phyloP scores from a whole-genome alignment of 1,140 invertebrate genomes.

The Cotesia glomerata region DNA sequence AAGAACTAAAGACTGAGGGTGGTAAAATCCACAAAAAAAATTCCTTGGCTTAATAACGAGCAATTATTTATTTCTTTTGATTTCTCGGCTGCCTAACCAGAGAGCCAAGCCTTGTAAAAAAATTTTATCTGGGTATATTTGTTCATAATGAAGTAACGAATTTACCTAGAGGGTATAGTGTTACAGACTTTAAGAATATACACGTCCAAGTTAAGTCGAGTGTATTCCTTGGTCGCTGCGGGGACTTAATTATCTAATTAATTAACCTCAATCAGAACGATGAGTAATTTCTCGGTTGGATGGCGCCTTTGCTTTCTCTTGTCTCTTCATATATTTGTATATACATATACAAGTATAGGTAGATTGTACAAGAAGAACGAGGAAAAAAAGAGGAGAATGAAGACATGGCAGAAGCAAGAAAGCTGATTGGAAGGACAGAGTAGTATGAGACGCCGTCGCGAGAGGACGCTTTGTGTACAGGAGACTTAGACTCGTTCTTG shows the following conservation, averaged over 20 bases:
- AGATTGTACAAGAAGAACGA: neutral
- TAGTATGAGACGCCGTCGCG: no score
- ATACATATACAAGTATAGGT: neutral
- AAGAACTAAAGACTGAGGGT: neutral
- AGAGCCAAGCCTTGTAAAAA: neutral
- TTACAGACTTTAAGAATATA: neutral
- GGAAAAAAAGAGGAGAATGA: neutral
- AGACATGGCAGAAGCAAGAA: no score
- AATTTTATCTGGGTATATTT: no score
- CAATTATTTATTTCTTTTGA: neutral
- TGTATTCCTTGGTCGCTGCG: conserved; percentile 21
- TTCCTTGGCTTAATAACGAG: neutral
- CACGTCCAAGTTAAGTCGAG: neutral
- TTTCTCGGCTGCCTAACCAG: neutral
- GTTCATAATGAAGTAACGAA: neutral
- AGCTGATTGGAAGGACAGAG: no score
- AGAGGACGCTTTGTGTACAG: neutral
- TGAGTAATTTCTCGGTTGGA: conserved; percentile 65
- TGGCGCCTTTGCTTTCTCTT: conserved; percentile 56
- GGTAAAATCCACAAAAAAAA: neutral
- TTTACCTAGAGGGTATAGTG: conserved; percentile 16
- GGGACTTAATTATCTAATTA: conserved; percentile 66
- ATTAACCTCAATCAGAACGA: conserved; percentile 66
- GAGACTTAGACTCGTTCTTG: conserved; percentile 56
- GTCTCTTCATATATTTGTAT: neutral